phyloP scores from a whole-genome alignment of 1,140 invertebrate species.

The Atta cephalotes region DNA sequence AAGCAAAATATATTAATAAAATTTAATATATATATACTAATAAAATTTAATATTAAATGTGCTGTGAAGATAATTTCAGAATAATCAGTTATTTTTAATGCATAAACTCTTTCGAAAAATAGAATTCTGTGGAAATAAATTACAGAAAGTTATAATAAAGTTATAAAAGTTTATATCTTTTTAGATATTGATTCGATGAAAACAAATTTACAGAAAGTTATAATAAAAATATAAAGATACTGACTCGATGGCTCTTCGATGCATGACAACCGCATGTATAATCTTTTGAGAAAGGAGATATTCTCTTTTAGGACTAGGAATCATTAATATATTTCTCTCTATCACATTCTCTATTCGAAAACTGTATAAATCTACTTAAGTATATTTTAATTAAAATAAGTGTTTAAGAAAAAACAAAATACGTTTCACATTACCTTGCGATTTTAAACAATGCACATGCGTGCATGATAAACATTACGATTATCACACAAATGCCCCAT shows the following conservation, averaged over 20 bases:
- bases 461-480: neutral
- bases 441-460: conserved; percentile 36
- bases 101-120: no score
- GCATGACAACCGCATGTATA: conserved; percentile 13
- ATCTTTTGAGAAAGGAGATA: neutral
- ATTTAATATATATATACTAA: no score
- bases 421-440: conserved; percentile 10
- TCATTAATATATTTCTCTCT: neutral
- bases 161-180: no score
- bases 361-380: conserved; percentile 19
- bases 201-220: no score
- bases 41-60: no score
- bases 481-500: neutral
- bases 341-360: conserved; percentile 17
- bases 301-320: neutral
- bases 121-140: no score
- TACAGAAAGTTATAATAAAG: no score
- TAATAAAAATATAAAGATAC: neutral
- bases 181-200: no score
- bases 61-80: no score
- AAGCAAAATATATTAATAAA: no score
- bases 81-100: no score
- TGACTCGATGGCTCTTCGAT: conserved; percentile 5
- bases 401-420: neutral
- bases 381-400: neutral